Evolutionary conservation across 2,888 invertebrate genomes (phyloP), one percentile per base, ranked within the genome.

Genomic region (Biston betularia): DNA sequence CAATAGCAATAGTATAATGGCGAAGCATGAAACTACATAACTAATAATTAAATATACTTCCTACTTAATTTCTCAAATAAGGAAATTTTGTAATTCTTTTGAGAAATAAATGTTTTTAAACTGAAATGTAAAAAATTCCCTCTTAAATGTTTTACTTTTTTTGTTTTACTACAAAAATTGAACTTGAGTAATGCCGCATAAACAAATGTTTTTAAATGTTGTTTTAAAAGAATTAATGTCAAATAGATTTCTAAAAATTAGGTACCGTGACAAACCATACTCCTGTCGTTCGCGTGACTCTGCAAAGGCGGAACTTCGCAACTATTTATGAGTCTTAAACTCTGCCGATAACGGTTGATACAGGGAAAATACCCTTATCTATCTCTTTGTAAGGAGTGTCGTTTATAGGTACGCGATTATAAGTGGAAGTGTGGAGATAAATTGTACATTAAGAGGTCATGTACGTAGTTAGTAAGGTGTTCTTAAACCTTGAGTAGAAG

Each of bases 301-400:
- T 50, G 55, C 45, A 15, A 52, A 68, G 55, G 77, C 76, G 81
- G 76, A 82, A 80, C 76, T 84, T 80, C 80, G 83, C 78, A 83
- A 83, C 83, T 88, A 84, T 88, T 88, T 88, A 86, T 85, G 84
- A 80, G 78, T 79, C 82, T 85, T 84, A 84, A 83, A 87, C 79
- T 83, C 76, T 76, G 79, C 80, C 81, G 82, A 84, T 83, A 85
- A 77, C 81, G 77, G 71, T 79, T 73, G 78, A 83, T 80, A 79
- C 78, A 74, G 73, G 71, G 77, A 79, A 83, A 79, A 78, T 78
- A 70, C 74, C 73, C 79, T 80, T 84, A 82, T 82, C 81, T 80
- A 76, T 77, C 77, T 77, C 68, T 77, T 80, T 81, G 80, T 81
- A 77, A 73, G 75, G 78, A 74, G 75, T 79, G 77, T 72, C 80